A percentile compares a stretch with the other conserved stretches of the same genome.
Evolutionary conservation across 2,888 invertebrate genomes (phyloP).

Genomic region (Torymus aiolomorphi): DNA sequence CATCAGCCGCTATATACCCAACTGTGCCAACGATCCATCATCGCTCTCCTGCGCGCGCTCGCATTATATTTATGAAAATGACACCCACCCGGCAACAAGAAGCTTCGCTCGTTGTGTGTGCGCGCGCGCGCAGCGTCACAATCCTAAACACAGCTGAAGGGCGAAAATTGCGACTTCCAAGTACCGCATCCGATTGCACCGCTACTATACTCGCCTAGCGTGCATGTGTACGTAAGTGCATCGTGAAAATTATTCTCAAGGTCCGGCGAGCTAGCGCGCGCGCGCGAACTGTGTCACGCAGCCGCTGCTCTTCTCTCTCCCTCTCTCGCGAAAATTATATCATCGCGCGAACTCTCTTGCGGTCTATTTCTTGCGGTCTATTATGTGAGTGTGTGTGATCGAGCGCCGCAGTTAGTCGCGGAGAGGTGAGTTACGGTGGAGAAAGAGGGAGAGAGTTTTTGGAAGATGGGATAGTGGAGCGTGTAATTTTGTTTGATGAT

Average conservation of each 20-base stretch:
- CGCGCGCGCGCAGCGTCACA: not conserved
- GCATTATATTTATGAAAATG: slow-evolving; percentile 47
- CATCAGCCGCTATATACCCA: slow-evolving; percentile 1
- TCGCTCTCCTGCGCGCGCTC: not conserved
- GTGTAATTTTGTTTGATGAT: slow-evolving; percentile 21
- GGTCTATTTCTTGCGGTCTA: too few species aligned
- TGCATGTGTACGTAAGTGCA: slow-evolving; percentile 28
- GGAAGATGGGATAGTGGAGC: too few species aligned
- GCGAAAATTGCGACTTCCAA: slow-evolving; percentile 56
- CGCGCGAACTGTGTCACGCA: slow-evolving; percentile 48
- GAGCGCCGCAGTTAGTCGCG: too few species aligned
- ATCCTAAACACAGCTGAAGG: slow-evolving; percentile 35
- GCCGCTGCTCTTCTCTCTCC: too few species aligned
- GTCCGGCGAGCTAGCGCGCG: slow-evolving; percentile 26
- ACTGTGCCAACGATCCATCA: slow-evolving; percentile 24
- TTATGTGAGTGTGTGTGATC: too few species aligned
- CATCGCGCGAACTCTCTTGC: not conserved
- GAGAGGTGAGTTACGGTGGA: not conserved
- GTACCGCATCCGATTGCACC: slow-evolving; percentile 56
- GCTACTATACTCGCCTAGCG: slow-evolving; percentile 2
- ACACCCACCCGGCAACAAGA: slow-evolving; percentile 41
- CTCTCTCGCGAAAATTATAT: not conserved
- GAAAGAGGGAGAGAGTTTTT: not conserved
- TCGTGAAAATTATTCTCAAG: slow-evolving; percentile 55
- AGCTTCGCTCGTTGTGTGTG: slow-evolving; percentile 48